A percentile compares a stretch with the other conserved stretches of the same genome.
These are phyloP conservation scores for Pseudococcus longispinus DNA, from an alignment of 2,888 invertebrate species.

Conservation along the genomic window DNA sequence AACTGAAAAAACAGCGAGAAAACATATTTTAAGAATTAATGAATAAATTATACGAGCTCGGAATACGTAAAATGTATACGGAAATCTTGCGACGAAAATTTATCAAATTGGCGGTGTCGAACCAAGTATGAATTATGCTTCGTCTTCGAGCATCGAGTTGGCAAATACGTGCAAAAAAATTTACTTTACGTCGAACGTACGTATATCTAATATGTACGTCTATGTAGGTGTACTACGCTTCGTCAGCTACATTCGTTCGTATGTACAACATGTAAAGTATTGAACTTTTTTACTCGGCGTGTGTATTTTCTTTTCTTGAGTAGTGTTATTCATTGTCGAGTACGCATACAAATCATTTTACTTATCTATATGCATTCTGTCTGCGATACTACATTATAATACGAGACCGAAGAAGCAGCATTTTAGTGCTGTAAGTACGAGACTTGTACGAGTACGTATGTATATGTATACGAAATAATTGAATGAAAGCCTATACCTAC, in stretches of 20 bases:
- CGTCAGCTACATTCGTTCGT: background rate
- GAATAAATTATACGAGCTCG: background rate
- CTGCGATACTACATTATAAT: too few relatives aligned
- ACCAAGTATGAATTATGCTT: background rate
- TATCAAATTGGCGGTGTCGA: background rate
- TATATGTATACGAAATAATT: slow-evolving; percentile 9
- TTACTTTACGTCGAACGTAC: background rate
- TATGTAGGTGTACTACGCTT: background rate
- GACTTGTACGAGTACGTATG: background rate
- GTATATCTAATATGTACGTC: too few relatives aligned
- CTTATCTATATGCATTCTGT: background rate
- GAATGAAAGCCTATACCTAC: slow-evolving; percentile 6
- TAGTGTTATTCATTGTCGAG: slow-evolving; percentile 2
- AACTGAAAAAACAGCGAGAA: slow-evolving; percentile 68
- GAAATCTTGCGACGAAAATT: background rate
- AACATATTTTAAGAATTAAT: background rate
- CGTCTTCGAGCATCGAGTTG: background rate
- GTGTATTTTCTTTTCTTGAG: background rate
- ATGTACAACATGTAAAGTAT: slow-evolving; percentile 8
- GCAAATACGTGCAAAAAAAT: background rate
- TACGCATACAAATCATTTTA: background rate
- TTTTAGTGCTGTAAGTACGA: background rate
- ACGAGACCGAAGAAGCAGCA: background rate
- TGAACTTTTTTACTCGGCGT: background rate
- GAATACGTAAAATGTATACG: background rate